phyloP scores from a whole-genome alignment of 37 sponge, comb jelly and placozoan species.

The Bolinopsis microptera region DNA sequence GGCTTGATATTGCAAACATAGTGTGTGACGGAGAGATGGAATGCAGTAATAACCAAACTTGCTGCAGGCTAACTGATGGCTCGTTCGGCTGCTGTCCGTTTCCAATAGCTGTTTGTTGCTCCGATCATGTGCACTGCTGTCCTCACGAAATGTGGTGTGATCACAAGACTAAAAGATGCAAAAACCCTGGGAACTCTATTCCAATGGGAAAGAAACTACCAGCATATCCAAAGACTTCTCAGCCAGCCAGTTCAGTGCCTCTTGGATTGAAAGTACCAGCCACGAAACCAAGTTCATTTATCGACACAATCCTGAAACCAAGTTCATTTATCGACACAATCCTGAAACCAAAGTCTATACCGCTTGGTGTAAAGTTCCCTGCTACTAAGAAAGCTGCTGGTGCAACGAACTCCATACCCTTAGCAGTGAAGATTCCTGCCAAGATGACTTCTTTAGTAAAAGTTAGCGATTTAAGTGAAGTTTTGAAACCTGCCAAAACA shows the following conservation, averaged over 20 bases:
- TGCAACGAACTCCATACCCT: not conserved
- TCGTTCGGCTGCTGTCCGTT: constrained; percentile 75
- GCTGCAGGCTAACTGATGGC: constrained; percentile 70
- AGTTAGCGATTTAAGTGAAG: no score
- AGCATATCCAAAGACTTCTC: not conserved
- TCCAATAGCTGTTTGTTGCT: constrained; percentile 76
- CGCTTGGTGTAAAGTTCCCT: not conserved
- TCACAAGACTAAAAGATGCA: constrained; percentile 71
- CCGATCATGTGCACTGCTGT: constrained; percentile 66
- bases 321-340: not conserved
- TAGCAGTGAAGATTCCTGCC: not conserved
- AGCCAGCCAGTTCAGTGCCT: not conserved
- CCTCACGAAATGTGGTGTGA: constrained; percentile 68
- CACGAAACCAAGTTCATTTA: not conserved
- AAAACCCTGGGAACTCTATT: not conserved
- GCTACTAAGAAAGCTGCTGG: not conserved
- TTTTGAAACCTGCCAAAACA: not conserved
- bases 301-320: not conserved
- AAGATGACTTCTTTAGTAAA: not conserved
- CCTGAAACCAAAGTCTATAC: not conserved
- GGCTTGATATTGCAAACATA: constrained; percentile 67
- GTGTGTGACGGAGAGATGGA: constrained; percentile 6
- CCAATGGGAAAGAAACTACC: constrained; percentile 36
- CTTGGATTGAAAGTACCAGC: not conserved
- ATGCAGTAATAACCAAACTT: constrained; percentile 68